Conservation (phyloP, 2,888 invertebrate genomes). For the Drosophila nr. perissopoda region DNA sequence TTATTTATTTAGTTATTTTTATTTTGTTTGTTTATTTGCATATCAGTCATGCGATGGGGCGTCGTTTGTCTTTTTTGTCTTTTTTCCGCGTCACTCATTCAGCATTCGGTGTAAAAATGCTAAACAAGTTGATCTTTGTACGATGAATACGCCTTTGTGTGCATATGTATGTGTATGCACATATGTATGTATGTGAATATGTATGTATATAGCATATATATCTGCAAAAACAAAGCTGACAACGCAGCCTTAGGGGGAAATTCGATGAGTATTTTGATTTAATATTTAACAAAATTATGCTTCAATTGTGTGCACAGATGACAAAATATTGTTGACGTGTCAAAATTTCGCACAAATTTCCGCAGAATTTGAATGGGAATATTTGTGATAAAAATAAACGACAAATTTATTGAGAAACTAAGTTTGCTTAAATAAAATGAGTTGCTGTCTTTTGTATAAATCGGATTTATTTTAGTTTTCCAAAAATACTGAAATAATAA, state of each 20-base stretch:
- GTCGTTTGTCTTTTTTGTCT: constrained; percentile 1
- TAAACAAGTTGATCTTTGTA: constrained; percentile 57
- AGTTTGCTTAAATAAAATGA: neutral
- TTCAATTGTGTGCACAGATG: constrained; percentile 10
- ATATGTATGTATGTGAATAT: neutral
- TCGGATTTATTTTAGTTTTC: neutral
- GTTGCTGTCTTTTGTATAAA: neutral
- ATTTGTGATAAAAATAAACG: neutral
- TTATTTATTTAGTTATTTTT: constrained; percentile 43
- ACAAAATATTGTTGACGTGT: neutral
- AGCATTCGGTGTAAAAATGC: constrained; percentile 62
- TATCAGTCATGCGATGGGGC: constrained; percentile 66
- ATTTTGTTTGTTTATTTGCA: constrained; percentile 48
- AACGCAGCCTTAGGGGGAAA: constrained; percentile 21
- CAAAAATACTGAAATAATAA: rapidly evolving
- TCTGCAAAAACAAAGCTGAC: constrained; percentile 35
- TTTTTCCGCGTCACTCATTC: constrained; percentile 51
- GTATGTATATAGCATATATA: constrained; percentile 4
- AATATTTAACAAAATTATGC: constrained; percentile 8
- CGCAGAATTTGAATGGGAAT: constrained; percentile 1
- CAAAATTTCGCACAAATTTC: neutral
- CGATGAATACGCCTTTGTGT: constrained; percentile 32
- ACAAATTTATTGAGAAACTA: neutral
- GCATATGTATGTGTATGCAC: neutral
- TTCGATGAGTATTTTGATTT: constrained; percentile 4